Percentiles rank a stretch among this genome's conserved stretches.
Evolutionary conservation across 2,797 vertebrate species (phyloP).

Genomic region (Spinibarbus caldwelli): DNA sequence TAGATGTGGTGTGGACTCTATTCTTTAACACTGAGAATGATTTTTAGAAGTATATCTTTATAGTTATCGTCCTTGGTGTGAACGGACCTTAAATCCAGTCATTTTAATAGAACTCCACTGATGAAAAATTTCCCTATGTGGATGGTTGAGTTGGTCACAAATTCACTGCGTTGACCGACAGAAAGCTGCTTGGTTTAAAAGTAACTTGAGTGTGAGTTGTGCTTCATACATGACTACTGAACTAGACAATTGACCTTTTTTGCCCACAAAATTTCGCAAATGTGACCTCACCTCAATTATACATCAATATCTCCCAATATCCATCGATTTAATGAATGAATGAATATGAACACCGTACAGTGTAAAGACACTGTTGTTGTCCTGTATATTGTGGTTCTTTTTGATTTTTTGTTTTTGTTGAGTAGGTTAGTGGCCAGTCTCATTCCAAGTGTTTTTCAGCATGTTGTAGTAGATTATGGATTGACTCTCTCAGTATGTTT

Average conservation of each 20-base stretch:
- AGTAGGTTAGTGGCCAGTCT: conserved; percentile 35
- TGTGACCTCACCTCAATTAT: background rate
- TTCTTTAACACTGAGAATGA: too few relatives aligned
- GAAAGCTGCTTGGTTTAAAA: background rate
- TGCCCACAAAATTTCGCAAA: background rate
- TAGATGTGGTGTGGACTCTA: too few relatives aligned
- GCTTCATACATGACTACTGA: background rate
- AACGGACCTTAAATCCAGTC: background rate
- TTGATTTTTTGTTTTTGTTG: conserved; percentile 27
- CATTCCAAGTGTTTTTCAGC: conserved; percentile 64
- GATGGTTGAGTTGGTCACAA: background rate
- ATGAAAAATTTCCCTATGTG: too few relatives aligned
- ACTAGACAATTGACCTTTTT: background rate
- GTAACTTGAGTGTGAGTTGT: background rate
- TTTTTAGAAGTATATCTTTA: too few relatives aligned
- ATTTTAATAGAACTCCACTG: background rate
- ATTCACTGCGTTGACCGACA: background rate
- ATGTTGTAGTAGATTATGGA: conserved; percentile 77
- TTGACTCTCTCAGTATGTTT: conserved; percentile 67
- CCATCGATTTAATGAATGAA: background rate
- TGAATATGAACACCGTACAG: background rate
- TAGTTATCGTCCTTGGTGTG: too few relatives aligned
- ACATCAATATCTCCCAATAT: background rate
- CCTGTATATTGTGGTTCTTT: conserved; percentile 12
- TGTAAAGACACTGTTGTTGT: background rate